phyloP scores from a whole-genome alignment of 1,140 invertebrate species.

The Heliconius eleuchia region DNA sequence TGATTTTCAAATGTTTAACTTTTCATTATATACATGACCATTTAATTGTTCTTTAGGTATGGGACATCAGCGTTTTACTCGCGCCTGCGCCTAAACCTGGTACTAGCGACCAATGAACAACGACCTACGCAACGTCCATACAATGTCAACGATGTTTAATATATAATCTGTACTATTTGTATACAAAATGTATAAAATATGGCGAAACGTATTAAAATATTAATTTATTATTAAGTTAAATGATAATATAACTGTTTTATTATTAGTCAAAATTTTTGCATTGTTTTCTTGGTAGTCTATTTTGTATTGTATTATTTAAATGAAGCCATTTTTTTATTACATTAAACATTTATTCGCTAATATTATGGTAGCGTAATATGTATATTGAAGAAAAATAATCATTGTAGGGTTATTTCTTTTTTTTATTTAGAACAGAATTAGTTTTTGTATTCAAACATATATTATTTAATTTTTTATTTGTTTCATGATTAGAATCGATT shows the following conservation, averaged over 20 bases:
- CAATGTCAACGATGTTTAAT: slow-evolving; percentile 26
- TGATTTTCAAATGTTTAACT: too few species aligned
- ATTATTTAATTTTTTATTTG: background rate
- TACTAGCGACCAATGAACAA: slow-evolving; percentile 64
- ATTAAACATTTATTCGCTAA: background rate
- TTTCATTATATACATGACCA: too few species aligned
- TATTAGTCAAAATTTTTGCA: slow-evolving; percentile 21
- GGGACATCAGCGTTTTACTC: slow-evolving; percentile 85
- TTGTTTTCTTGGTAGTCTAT: slow-evolving; percentile 1
- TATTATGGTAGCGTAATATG: background rate
- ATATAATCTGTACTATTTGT: slow-evolving; percentile 20
- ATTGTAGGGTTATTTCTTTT: background rate
- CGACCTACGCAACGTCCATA: slow-evolving; percentile 29
- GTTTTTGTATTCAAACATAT: background rate
- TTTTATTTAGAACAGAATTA: background rate
- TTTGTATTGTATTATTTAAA: background rate
- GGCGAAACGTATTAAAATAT: slow-evolving; percentile 20
- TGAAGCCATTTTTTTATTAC: background rate
- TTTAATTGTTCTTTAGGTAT: slow-evolving; percentile 75
- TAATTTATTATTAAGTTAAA: slow-evolving; percentile 33
- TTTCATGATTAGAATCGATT: background rate
- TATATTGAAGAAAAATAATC: background rate
- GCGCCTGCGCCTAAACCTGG: slow-evolving; percentile 64
- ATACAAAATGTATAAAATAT: slow-evolving; percentile 15
- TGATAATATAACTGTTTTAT: slow-evolving; percentile 9